Base-by-base conservation (phyloP, 2,888 invertebrate genomes). In the Callinectes sapidus region DNA sequence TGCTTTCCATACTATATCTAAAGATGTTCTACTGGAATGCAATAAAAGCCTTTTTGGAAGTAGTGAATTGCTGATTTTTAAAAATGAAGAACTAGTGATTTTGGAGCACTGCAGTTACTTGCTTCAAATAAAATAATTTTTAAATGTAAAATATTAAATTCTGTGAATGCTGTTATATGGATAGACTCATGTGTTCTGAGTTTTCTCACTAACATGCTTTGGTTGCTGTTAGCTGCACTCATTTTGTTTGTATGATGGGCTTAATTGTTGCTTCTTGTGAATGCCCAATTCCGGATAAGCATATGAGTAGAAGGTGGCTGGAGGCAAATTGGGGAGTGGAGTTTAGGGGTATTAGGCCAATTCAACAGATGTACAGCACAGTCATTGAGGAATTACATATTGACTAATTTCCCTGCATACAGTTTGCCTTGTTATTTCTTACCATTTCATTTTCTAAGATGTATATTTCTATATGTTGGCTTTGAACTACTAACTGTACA, bases 221-320 rank as follows among this genome's bases (percentile, higher is more conserved):
- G 92, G 92, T 93, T 93, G 90, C 92, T 93, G 92, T 93, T 93
- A 93, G 92, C 91, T 93, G 90, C 92, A 93, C 81, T 61, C 89
- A 91, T 89, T 89, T 90, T 91, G 42, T 93, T 81, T 81, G 81
- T 93, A 91, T 91, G 35, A 85, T 89, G 92, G 92, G 91, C 92
- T 93, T 93, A 89, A 92, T 91, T 89, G 85, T 85, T 91, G 92
- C 92, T 93, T 93, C 71, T 88, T 88, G 66, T 93, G 92, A 93
- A 91, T 93, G 91, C 92, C 92, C 91, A 92, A 61, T 71, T 91
- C 90, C 88, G 87, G 55, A 92, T 90, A 92, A 93, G 92, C 92
- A 91, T 91, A 93, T 93, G 92, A 93, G 92, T 93, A 93, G 92
- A 93, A 93, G 92, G 92, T 93, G 92, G 92, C 92, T 93, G 92